Base-by-base conservation (phyloP, 1,140 invertebrate genomes). In the Philopotamus ludificatus region DNA sequence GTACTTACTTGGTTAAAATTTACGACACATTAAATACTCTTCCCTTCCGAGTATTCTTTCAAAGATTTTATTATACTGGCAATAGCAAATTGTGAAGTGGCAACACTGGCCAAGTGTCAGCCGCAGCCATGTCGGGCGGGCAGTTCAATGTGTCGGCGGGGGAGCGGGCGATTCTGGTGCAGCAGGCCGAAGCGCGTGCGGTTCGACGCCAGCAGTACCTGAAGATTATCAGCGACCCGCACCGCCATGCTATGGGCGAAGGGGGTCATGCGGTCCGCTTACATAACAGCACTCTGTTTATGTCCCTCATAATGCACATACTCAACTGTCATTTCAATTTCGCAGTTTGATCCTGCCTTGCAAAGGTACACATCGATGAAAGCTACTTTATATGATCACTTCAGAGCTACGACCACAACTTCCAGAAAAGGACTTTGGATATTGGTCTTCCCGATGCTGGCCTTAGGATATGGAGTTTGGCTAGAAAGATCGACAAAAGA, bases 291-390 rank as follows among this genome's bases (percentile, higher is more conserved):
- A 41, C 53, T 58, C 15, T n/a, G 34, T n/a, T 12, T 50, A 39
- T 61, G 16, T 47, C 16, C 15, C 7, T 47, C 18, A 47, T 16
- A 8, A 10, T 7, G 4, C 44, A 8, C 15, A 47, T 47, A n/a
- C n/a, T n/a, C n/a, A n/a, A n/a, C n/a, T n/a, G n/a, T 71, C n/a
- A 47, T 26, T 70, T 78, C 75, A 74, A 75, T 72, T 66, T 83
- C 84, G 59, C 74, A 94, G 92, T 87, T 92, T 74, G 92, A 94
- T 77, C 76, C 84, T 47, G 87, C 83, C 18, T 70, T 93, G 12
- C 84, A 90, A 71, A 83, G 89, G 61, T 91, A 84, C 72, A 75
- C 84, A 68, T 82, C 89, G 0, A 85, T 90, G 83, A 83, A 84
- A 76, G 82, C 83, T 0, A 84, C 79, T 2, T 77, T 83, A 41